Evolutionary conservation across 2,113 vertebrate genomes (phyloP).

Genomic region (Pristiophorus japonicus): DNA sequence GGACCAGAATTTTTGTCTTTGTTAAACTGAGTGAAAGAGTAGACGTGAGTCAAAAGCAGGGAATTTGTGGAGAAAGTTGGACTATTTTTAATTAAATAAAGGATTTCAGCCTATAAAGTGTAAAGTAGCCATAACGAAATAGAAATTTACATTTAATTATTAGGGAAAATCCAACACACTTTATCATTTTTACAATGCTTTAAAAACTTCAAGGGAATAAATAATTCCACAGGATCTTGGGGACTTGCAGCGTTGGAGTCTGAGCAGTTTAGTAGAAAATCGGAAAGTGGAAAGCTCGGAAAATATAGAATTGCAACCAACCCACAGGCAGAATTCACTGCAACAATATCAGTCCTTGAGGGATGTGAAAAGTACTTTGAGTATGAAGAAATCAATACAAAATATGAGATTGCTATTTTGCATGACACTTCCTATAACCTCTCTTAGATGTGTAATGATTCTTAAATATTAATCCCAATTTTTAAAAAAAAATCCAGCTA

Average conservation of each 20-base stretch:
- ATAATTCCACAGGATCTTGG: neutral
- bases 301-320: neutral
- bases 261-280: neutral
- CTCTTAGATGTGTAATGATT: neutral
- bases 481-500: too few relatives aligned
- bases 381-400: constrained; percentile 2
- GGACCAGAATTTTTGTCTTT: too few relatives aligned
- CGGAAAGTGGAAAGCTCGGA: neutral
- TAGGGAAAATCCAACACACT: neutral
- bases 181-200: neutral
- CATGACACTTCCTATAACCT: neutral
- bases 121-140: neutral
- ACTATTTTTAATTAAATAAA: too few relatives aligned
- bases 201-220: neutral
- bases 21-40: too few relatives aligned
- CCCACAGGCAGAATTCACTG: neutral
- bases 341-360: neutral
- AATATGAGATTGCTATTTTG: neutral
- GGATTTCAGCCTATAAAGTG: neutral
- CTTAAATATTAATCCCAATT: neutral
- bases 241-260: neutral
- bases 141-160: neutral
- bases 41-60: too few relatives aligned
- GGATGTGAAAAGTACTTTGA: neutral
- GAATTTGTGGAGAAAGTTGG: too few relatives aligned